A percentile compares a stretch with the other conserved stretches of the same genome.
These are phyloP conservation scores for Phenganax marumi DNA, from an alignment of 92 coral and sea anemone genomes.

Conservation along the genomic window DNA sequence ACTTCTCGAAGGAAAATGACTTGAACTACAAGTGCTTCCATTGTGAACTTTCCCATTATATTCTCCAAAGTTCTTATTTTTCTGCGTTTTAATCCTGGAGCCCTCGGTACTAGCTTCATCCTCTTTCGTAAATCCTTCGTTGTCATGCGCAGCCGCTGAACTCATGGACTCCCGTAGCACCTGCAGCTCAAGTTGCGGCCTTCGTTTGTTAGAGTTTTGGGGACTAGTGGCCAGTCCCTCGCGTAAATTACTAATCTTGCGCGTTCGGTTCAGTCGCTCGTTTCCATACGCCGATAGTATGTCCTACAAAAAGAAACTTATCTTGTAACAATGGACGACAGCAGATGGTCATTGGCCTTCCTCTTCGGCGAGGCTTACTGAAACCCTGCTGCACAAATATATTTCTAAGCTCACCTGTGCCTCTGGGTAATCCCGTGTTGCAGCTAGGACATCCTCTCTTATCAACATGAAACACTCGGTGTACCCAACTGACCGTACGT, in stretches of 20 bases:
- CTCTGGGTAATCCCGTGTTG: slow-evolving; percentile 88
- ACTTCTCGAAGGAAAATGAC: neutral
- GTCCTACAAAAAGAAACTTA: slow-evolving; percentile 8
- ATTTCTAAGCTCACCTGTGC: slow-evolving; percentile 69
- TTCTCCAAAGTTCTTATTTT: neutral
- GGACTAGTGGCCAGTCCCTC: neutral
- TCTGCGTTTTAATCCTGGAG: neutral
- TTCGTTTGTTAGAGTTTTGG: neutral
- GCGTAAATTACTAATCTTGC: slow-evolving; percentile 7
- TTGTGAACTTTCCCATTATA: neutral
- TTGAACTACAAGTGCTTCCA: neutral
- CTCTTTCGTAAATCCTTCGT: slow-evolving; percentile 13
- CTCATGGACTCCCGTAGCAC: slow-evolving; percentile 25
- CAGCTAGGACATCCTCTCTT: slow-evolving; percentile 86
- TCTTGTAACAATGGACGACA: neutral
- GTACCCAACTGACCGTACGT: slow-evolving; percentile 85
- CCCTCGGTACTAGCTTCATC: neutral
- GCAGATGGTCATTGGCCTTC: neutral
- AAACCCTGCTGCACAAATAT: neutral
- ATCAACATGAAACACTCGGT: slow-evolving; percentile 89
- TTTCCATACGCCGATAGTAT: slow-evolving; percentile 39
- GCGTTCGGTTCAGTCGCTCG: slow-evolving; percentile 28
- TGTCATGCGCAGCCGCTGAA: neutral
- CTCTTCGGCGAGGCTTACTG: neutral
- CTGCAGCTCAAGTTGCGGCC: slow-evolving; percentile 14